A percentile compares a stretch with the other conserved stretches of the same genome.
phyloP scores from a whole-genome alignment of 2,113 vertebrate species.

The Rhodinocichla rosea region DNA sequence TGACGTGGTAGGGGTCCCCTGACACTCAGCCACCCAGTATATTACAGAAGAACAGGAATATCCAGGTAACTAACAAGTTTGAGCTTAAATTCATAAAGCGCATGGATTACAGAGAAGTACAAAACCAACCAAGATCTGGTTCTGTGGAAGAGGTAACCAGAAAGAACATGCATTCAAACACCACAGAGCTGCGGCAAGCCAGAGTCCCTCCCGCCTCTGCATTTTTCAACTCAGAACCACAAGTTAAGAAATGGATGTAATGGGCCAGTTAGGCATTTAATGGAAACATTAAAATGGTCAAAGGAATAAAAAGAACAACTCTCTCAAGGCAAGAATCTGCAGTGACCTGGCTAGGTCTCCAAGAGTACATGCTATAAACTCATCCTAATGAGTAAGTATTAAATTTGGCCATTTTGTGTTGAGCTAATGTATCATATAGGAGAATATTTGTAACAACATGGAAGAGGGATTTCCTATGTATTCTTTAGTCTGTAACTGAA shows the following conservation, averaged over 20 bases:
- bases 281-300: neutral
- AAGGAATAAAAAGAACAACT: neutral
- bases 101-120: neutral
- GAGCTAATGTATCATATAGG: neutral
- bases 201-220: rapidly evolving
- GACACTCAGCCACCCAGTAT: neutral
- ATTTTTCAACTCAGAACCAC: neutral
- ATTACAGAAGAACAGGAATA: neutral
- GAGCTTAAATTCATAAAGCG: neutral
- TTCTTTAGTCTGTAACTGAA: neutral
- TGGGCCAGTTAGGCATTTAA: neutral
- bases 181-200: neutral
- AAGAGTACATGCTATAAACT: neutral
- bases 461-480: neutral
- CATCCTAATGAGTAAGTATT: neutral
- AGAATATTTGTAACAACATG: neutral
- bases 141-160: neutral
- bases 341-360: neutral
- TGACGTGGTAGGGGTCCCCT: neutral
- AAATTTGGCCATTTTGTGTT: neutral
- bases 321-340: neutral
- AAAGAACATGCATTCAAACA: neutral
- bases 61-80: neutral
- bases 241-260: neutral
- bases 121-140: neutral